These are phyloP conservation scores for Galleria mellonella DNA, from an alignment of 1,140 invertebrate species.

Conservation along the genomic window DNA sequence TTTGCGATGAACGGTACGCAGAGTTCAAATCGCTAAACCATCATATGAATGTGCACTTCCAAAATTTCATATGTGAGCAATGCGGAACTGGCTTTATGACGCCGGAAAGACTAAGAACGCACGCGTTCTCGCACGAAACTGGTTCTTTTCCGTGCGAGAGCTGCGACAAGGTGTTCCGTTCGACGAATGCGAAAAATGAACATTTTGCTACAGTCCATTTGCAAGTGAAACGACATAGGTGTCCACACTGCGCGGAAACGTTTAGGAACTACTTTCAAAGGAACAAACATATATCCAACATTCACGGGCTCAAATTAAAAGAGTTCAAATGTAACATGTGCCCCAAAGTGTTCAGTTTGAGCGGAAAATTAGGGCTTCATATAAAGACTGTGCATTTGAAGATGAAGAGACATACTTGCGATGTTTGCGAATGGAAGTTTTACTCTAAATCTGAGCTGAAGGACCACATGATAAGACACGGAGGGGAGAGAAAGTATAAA, in stretches of 20 bases:
- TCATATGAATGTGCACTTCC: conserved; percentile 68
- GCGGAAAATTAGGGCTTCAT: conserved; percentile 53
- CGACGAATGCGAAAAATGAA: conserved; percentile 49
- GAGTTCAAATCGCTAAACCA: conserved; percentile 62
- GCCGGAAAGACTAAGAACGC: conserved; percentile 48
- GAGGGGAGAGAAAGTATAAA: conserved; percentile 77
- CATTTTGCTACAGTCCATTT: conserved; percentile 52
- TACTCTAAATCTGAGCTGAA: conserved; percentile 76
- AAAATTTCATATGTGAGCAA: conserved; percentile 84
- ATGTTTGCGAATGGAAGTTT: conserved; percentile 78
- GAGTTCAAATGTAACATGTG: conserved; percentile 59
- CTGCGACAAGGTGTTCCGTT: conserved; percentile 66
- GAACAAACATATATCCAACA: conserved; percentile 50
- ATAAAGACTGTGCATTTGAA: conserved; percentile 55
- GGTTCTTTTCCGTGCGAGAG: conserved; percentile 57
- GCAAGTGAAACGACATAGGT: conserved; percentile 51
- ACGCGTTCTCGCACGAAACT: conserved; percentile 59
- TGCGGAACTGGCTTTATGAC: conserved; percentile 82
- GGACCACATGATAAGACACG: conserved; percentile 80
- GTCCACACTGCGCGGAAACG: conserved; percentile 50
- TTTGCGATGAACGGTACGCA: conserved; percentile 60
- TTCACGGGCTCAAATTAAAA: conserved; percentile 56
- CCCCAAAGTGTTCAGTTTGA: conserved; percentile 50
- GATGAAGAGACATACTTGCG: conserved; percentile 73
- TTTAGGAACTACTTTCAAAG: conserved; percentile 63